Conservation (phyloP, 2,888 invertebrate genomes). For the Lamellibrachia satsuma region DNA sequence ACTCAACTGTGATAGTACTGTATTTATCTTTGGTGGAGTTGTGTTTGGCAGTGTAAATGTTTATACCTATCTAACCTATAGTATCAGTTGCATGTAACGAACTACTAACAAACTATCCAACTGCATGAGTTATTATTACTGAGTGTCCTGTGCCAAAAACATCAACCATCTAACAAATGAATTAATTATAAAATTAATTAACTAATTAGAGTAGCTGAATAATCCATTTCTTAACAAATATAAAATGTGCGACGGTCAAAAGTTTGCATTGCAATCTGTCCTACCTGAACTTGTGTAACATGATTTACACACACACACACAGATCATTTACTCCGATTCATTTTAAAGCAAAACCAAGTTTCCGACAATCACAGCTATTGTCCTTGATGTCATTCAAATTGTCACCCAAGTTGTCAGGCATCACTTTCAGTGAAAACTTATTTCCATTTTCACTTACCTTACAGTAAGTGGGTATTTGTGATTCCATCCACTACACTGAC, state of each 20-base stretch:
- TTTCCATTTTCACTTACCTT: not conserved
- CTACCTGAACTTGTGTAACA: too few species aligned
- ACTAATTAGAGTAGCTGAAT: too few species aligned
- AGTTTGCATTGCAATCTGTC: too few species aligned
- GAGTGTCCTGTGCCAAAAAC: too few species aligned
- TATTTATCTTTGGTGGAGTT: not conserved
- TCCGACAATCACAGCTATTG: not conserved
- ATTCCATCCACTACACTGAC: not conserved
- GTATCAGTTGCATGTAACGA: not conserved
- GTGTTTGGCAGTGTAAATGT: not conserved
- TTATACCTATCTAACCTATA: not conserved
- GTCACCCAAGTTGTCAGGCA: not conserved
- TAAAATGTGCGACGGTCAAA: too few species aligned
- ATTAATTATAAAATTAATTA: too few species aligned
- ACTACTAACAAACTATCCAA: not conserved
- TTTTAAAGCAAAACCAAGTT: not conserved
- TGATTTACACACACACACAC: too few species aligned
- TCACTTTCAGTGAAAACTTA: slow-evolving; percentile 12
- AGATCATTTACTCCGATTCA: not conserved
- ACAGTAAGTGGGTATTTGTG: not conserved
- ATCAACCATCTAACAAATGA: too few species aligned
- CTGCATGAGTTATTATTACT: too few species aligned
- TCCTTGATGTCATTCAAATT: not conserved
- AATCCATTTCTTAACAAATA: too few species aligned
- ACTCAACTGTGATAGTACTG: not conserved